These are phyloP conservation scores for Saccostrea glomerata DNA, from an alignment of 1,140 invertebrate genomes.

Conservation along the genomic window DNA sequence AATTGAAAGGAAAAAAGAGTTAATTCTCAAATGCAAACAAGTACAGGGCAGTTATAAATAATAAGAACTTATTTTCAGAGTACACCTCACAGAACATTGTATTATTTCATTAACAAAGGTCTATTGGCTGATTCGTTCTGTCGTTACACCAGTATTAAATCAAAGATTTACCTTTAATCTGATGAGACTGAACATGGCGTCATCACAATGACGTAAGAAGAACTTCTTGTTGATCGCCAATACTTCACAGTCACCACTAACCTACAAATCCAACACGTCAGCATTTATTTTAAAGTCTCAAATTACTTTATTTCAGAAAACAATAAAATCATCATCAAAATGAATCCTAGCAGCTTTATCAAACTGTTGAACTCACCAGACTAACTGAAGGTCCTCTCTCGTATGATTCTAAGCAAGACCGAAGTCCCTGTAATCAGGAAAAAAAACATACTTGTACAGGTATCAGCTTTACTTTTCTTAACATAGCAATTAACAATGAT, in stretches of 20 bases:
- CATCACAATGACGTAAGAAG: conserved; percentile 75
- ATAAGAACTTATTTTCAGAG: no score
- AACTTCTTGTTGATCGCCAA: conserved; percentile 76
- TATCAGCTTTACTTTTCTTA: no score
- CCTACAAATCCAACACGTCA: conserved; percentile 56
- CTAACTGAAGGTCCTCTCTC: conserved; percentile 74
- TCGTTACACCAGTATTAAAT: background rate
- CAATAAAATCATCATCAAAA: no score
- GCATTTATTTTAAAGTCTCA: background rate
- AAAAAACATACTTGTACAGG: background rate
- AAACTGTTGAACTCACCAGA: conserved; percentile 62
- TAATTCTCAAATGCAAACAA: no score
- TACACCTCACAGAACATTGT: no score
- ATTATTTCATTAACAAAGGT: no score
- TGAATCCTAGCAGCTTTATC: background rate
- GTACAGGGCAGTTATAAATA: no score
- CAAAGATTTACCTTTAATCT: conserved; percentile 67
- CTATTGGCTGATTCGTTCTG: no score
- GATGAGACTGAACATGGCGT: conserved; percentile 73
- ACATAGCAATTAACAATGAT: no score
- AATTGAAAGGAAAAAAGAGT: no score
- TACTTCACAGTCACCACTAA: conserved; percentile 76
- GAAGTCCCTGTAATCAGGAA: conserved; percentile 66
- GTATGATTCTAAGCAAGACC: conserved; percentile 71
- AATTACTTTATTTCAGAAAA: no score